phyloP scores from a whole-genome alignment of 2,888 invertebrate species.

The Lasioglossum villosulum region DNA sequence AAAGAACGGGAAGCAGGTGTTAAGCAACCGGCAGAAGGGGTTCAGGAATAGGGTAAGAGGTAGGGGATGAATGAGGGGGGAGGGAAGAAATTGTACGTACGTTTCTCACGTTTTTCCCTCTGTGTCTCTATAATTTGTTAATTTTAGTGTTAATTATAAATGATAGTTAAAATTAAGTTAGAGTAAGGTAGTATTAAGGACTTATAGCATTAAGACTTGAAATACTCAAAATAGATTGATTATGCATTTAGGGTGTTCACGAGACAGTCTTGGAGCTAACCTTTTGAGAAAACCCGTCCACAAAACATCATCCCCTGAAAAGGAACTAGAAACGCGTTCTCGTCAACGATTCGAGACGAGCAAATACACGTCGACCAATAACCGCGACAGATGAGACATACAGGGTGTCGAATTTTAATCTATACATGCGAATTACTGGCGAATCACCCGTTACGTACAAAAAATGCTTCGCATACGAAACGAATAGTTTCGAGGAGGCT shows the following conservation, averaged over 20 bases:
- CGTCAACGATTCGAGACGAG: neutral
- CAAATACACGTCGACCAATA: neutral
- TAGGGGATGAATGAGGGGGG: too few relatives aligned
- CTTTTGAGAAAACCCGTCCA: neutral
- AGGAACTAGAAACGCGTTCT: neutral
- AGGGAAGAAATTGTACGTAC: too few relatives aligned
- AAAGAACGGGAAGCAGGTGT: too few relatives aligned
- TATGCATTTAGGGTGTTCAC: neutral
- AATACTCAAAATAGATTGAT: too few relatives aligned
- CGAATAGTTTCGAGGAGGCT: neutral
- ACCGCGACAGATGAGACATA: neutral
- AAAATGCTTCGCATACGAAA: neutral
- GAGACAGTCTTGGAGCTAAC: neutral
- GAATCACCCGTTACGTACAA: neutral
- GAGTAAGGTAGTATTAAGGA: too few relatives aligned
- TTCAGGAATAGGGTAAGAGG: too few relatives aligned
- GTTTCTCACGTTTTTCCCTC: too few relatives aligned
- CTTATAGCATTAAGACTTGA: too few relatives aligned
- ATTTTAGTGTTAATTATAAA: too few relatives aligned
- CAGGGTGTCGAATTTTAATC: neutral
- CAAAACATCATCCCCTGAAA: conserved; percentile 2
- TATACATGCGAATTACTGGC: neutral
- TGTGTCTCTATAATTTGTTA: too few relatives aligned
- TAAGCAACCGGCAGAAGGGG: too few relatives aligned
- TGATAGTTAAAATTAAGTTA: too few relatives aligned